Evolutionary conservation across 2,113 vertebrate species (phyloP).

Genomic region (Zootoca vivipara): DNA sequence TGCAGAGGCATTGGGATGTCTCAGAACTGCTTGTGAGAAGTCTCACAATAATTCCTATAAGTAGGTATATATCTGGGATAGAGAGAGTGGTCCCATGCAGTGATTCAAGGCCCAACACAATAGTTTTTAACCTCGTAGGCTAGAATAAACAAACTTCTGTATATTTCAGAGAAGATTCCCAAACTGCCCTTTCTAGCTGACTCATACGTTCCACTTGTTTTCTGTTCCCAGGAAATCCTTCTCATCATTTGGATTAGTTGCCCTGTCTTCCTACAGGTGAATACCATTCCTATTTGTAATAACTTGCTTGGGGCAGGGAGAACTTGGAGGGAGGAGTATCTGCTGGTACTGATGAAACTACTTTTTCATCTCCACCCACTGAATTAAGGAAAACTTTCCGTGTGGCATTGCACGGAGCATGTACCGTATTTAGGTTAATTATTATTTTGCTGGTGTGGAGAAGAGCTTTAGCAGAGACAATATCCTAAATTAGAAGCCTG

Average conservation of each 20-base stretch:
- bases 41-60: neutral
- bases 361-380: neutral
- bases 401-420: neutral
- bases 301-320: neutral
- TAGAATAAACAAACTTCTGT: neutral
- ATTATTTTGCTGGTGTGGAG: neutral
- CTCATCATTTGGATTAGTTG: conserved; percentile 7
- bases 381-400: neutral
- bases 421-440: conserved; percentile 15
- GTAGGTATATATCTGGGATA: neutral
- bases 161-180: neutral
- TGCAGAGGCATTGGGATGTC: neutral
- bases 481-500: neutral
- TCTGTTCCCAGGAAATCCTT: conserved; percentile 2
- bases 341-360: neutral
- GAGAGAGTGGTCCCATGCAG: neutral
- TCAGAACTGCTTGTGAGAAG: neutral
- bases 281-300: neutral
- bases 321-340: neutral
- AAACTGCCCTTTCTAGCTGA: neutral
- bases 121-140: neutral
- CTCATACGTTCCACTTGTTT: neutral
- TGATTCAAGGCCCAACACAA: neutral
- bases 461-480: neutral
- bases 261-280: neutral